Evolutionary conservation across 1,140 invertebrate species (phyloP), one percentile per base, ranked within the genome.

Genomic region (Forficula auricularia): DNA sequence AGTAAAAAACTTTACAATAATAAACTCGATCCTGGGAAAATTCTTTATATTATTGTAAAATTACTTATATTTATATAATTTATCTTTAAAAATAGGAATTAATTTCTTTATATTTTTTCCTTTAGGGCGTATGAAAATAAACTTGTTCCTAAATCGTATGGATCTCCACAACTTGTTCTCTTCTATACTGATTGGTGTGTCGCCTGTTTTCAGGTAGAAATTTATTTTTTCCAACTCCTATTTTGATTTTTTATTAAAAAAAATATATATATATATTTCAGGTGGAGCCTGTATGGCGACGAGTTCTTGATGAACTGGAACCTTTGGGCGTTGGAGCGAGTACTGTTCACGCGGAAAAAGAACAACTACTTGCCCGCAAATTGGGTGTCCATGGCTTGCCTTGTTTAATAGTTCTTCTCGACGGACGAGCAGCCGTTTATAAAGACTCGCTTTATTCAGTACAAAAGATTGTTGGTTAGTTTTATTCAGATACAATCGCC

Each of bases 171-270:
- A 47, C 60, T 95, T 30, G 70, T 95, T 19, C 72, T 92, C 48
- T 86, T 89, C 55, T 94, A 91, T 59, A 82, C 83, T 3, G 89
- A 94, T 59, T 88, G 86, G 77, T 95, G 89, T 61, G 86, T 89
- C 59, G 71, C 82, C 20, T 96, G 90, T 59, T 71, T 87, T 33
- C 74, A 85, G 58, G 22, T 27, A 10, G 4, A 4, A 27, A 4
- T 6, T 27, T 27, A 6, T 27, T 6, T 27, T 6, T 27, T 6
- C 10, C 10, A 27, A 27, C 22, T 6, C 22, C 22, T 27, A 27
- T 27, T n/a, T n/a, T n/a, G n/a, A n/a, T n/a, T n/a, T n/a, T n/a
- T n/a, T n/a, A n/a, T n/a, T n/a, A n/a, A n/a, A n/a, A n/a, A n/a
- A n/a, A n/a, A n/a, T n/a, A n/a, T n/a, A n/a, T n/a, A n/a, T 27